Evolutionary conservation across 1,140 invertebrate species (phyloP).

Genomic region (Physella acuta): DNA sequence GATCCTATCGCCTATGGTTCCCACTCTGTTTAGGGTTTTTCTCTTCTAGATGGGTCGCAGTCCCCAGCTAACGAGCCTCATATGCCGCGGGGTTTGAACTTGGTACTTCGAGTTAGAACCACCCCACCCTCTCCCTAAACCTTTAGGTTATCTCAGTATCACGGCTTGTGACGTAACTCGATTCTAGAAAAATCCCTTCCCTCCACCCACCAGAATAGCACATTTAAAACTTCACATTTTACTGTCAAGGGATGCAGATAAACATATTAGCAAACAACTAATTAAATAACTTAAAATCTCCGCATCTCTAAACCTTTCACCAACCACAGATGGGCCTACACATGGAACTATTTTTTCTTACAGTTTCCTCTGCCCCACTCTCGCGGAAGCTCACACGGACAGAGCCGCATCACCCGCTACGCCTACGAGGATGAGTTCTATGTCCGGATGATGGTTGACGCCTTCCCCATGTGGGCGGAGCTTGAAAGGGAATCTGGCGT

Average conservation of each 20-base stretch:
- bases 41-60: too few species aligned
- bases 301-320: not conserved
- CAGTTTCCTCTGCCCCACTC: conserved; percentile 55
- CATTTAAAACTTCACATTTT: too few species aligned
- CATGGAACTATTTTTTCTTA: not conserved
- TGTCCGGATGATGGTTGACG: conserved; percentile 53
- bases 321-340: not conserved
- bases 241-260: not conserved
- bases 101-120: too few species aligned
- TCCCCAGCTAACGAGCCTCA: too few species aligned
- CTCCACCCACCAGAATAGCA: too few species aligned
- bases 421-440: conserved; percentile 50
- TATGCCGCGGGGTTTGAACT: too few species aligned
- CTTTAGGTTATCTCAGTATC: too few species aligned
- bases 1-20: too few species aligned
- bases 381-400: conserved; percentile 57
- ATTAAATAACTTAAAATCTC: not conserved
- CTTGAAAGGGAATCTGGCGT: conserved; percentile 41
- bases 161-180: too few species aligned
- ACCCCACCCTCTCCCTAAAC: too few species aligned
- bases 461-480: conserved; percentile 42
- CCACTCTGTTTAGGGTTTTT: too few species aligned
- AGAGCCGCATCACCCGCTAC: conserved; percentile 51
- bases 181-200: too few species aligned
- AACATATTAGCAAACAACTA: not conserved